Evolutionary conservation across 2,888 invertebrate species (phyloP).

Genomic region (Scaptomyza caliginosa): DNA sequence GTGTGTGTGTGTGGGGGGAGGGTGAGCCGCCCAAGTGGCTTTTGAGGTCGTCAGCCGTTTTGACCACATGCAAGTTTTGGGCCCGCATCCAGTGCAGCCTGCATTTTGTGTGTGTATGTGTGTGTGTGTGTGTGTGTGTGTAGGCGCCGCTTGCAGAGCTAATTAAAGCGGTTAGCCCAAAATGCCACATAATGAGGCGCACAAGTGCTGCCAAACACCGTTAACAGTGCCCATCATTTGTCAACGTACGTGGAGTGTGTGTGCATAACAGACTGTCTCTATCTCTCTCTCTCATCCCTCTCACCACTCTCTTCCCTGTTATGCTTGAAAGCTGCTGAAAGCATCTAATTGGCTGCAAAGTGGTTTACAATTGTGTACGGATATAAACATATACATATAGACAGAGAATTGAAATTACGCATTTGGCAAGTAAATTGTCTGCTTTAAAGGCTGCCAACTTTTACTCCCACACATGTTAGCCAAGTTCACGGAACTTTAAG

Average conservation of each 20-base stretch:
- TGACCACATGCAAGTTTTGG: conserved; percentile 70
- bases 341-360: conserved; percentile 76
- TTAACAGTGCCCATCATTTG: conserved; percentile 77
- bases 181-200: conserved; percentile 80
- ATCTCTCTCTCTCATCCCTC: neutral
- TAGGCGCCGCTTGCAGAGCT: conserved; percentile 58
- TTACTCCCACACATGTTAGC: neutral
- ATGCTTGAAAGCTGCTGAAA: conserved; percentile 60
- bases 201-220: conserved; percentile 79
- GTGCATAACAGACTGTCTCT: conserved; percentile 2
- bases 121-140: conserved; percentile 32
- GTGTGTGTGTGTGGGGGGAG: neutral
- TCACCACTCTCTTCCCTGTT: conserved; percentile 13
- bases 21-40: conserved; percentile 64
- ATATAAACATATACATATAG: conserved; percentile 14
- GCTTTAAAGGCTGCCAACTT: conserved; percentile 26
- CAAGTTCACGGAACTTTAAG: conserved; percentile 55
- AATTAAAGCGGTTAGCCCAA: conserved; percentile 82
- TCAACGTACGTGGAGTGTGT: conserved; percentile 52
- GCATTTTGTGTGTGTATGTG: conserved; percentile 44
- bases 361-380: conserved; percentile 61
- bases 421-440: conserved; percentile 6
- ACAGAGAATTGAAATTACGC: conserved; percentile 48
- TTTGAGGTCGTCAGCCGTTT: conserved; percentile 53
- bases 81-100: conserved; percentile 45